Conservation (phyloP, 2,113 vertebrate species). For the Prinia subflava region DNA sequence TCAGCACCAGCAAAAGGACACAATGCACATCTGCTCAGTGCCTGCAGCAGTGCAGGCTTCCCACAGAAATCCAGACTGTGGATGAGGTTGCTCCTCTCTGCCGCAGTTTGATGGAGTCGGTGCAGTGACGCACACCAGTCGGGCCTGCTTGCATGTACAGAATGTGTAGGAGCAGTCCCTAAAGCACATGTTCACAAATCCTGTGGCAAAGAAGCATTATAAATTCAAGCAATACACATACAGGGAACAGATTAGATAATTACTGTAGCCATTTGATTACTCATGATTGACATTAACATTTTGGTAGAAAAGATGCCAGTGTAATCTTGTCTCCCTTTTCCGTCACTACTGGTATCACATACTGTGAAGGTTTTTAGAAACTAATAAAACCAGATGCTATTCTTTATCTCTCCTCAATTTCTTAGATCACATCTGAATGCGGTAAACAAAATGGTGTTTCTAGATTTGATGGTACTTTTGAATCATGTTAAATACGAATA, state of each 20-base stretch:
- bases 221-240: slow-evolving; percentile 15
- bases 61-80: background rate
- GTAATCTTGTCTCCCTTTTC: background rate
- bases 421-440: background rate
- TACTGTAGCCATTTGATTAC: slow-evolving; percentile 5
- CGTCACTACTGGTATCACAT: background rate
- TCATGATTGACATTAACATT: background rate
- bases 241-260: background rate
- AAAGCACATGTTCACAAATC: slow-evolving; percentile 18
- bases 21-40: background rate
- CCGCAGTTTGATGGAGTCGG: background rate
- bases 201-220: background rate
- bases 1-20: background rate
- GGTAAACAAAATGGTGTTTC: background rate
- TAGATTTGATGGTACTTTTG: background rate
- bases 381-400: background rate
- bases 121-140: background rate
- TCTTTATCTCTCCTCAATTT: background rate
- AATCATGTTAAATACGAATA: background rate
- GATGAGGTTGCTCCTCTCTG: background rate
- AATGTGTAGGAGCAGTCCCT: slow-evolving; percentile 31
- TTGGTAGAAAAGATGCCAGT: background rate
- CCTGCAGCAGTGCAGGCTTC: background rate
- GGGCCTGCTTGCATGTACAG: background rate
- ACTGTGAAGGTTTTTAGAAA: background rate